Conservation (phyloP, 2,888 invertebrate species). For the Cheilosia scutellata region DNA sequence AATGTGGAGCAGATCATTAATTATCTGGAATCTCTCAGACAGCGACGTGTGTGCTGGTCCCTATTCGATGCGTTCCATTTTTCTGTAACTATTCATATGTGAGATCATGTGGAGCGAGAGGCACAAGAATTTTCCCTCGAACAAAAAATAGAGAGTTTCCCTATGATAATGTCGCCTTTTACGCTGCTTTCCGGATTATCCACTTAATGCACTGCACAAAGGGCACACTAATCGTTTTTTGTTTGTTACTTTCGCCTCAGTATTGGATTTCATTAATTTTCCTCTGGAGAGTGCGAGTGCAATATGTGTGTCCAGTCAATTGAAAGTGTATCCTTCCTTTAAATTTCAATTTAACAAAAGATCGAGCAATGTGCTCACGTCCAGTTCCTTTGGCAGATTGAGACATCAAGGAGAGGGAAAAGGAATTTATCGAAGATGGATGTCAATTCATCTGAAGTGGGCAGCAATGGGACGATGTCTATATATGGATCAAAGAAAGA, state of each 20-base stretch:
- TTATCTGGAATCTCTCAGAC: conserved; percentile 79
- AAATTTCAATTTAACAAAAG: conserved; percentile 59
- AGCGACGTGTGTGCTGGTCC: conserved; percentile 66
- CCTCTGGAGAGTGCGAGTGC: conserved; percentile 13
- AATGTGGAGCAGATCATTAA: conserved; percentile 83
- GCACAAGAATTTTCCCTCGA: conserved; percentile 34
- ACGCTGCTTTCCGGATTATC: conserved; percentile 73
- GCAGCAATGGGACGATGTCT: conserved; percentile 20
- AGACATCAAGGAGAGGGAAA: conserved; percentile 45
- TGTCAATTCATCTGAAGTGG: conserved; percentile 69
- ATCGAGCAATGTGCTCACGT: conserved; percentile 34
- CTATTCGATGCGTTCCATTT: conserved; percentile 73
- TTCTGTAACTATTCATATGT: conserved; percentile 68
- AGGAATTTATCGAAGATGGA: conserved; percentile 59
- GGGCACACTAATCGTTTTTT: conserved; percentile 69
- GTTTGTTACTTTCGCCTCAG: conserved; percentile 19
- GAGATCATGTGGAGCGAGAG: conserved; percentile 68
- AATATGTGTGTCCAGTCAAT: conserved; percentile 61
- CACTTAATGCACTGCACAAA: conserved; percentile 74
- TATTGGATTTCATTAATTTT: conserved; percentile 72
- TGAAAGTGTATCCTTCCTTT: conserved; percentile 39
- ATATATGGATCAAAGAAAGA: background rate
- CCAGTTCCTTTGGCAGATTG: conserved; percentile 43
- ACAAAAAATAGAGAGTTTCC: conserved; percentile 52
- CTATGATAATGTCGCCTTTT: conserved; percentile 74